Base-by-base conservation (phyloP, 1,140 invertebrate genomes). In the Drosophila mojavensis region DNA sequence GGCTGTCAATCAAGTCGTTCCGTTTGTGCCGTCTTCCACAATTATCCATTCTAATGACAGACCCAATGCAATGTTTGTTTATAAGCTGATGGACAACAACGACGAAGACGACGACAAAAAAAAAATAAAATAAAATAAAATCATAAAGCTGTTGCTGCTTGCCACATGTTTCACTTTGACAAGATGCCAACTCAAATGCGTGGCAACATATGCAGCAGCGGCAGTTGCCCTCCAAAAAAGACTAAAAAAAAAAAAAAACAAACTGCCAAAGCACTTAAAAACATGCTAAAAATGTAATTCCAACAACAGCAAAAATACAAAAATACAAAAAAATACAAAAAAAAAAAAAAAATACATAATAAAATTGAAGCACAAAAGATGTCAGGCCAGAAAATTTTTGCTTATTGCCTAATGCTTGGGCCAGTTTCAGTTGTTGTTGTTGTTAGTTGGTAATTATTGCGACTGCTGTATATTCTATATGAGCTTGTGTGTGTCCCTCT, bases 21-120 rank as follows among this genome's bases (percentile, higher is more conserved):
- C 33, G 36, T 39, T 39, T 11, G 36, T 56, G 11, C 20, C 67
- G 62, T 64, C 81, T 64, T 72, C 69, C 77, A 89, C 77, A 88
- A 89, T 89, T 88, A 88, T 89, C 79, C 80, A 83, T 88, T 88
- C 83, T 88, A 88, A 88, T 88, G 83, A 80, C 80, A 82, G 64
- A 33, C 62, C 68, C 61, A 82, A 69, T 70, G 81, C 82, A 76
- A 69, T 78, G 66, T 69, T 74, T 75, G 66, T 75, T 58, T 75
- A 71, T 56, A 61, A 53, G 67, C 51, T 64, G 24, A 36, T 64
- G 24, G 26, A 50, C 24, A 45, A 39, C 36, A 11, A 10, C 30
- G 30, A 33, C 30, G 30, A 33, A 5, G 30, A 70, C 28, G 41
- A 61, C 39, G 53, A 71, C n/a, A n/a, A n/a, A 47, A 28, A 5